Percentiles rank a stretch among this genome's conserved stretches.
Conservation (phyloP, 2,888 invertebrate genomes). For the Hyppa rectilinea region DNA sequence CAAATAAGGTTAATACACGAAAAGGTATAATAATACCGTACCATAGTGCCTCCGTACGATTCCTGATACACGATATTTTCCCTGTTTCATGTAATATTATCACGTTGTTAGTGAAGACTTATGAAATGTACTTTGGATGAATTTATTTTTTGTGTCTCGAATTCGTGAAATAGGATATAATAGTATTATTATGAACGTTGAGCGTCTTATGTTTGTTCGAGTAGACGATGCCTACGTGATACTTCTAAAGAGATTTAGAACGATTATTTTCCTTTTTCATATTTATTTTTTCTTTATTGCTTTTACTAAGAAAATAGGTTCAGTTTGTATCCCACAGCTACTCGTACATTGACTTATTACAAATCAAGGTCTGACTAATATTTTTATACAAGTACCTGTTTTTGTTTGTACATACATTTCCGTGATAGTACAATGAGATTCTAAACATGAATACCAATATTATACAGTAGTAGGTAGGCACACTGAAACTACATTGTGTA, state of each 20-base stretch:
- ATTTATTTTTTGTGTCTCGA: slow-evolving; percentile 75
- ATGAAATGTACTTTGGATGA: slow-evolving; percentile 78
- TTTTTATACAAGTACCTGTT: background rate
- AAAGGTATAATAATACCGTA: slow-evolving; percentile 46
- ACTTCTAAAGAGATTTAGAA: slow-evolving; percentile 44
- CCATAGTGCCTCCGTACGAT: slow-evolving; percentile 60
- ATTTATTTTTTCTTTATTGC: slow-evolving; percentile 41
- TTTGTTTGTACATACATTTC: background rate
- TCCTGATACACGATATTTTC: slow-evolving; percentile 80
- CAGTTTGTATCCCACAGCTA: background rate
- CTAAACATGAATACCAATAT: background rate
- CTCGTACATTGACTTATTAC: background rate
- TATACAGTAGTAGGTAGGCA: background rate
- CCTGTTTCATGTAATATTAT: slow-evolving; percentile 81
- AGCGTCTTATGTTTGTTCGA: slow-evolving; percentile 61
- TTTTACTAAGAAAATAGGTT: slow-evolving; percentile 9
- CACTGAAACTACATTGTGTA: background rate
- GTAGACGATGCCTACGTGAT: slow-evolving; percentile 42
- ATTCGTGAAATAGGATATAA: slow-evolving; percentile 78
- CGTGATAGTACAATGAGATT: background rate
- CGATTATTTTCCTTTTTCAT: slow-evolving; percentile 29
- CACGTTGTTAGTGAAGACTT: slow-evolving; percentile 82
- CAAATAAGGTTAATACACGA: slow-evolving; percentile 51
- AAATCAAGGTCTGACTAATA: background rate
- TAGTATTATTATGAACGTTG: slow-evolving; percentile 69